phyloP scores from a whole-genome alignment of 1,140 invertebrate genomes.

The Bombus turneri region DNA sequence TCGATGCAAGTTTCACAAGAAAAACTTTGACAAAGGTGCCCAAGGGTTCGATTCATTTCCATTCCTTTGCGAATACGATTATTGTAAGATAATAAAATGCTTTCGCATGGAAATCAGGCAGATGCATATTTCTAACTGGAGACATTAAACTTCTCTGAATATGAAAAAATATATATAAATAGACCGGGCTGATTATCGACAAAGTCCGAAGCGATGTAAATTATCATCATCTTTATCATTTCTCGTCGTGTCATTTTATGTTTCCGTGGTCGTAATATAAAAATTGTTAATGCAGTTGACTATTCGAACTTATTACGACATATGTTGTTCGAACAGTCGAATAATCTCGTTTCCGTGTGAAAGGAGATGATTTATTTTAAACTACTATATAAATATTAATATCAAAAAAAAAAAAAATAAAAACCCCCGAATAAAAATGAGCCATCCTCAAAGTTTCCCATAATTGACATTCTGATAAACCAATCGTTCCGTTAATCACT shows the following conservation, averaged over 20 bases:
- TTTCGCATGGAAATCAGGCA: background rate
- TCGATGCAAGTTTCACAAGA: background rate
- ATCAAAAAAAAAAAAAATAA: background rate
- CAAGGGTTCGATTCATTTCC: background rate
- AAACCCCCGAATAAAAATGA: background rate
- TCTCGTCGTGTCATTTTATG: no score
- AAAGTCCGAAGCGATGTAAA: background rate
- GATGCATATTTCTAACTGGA: background rate
- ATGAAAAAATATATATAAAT: background rate
- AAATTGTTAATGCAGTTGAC: no score
- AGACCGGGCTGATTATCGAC: background rate
- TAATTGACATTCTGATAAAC: no score
- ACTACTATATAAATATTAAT: no score
- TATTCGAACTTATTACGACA: no score
- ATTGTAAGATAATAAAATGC: background rate
- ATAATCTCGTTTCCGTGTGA: no score
- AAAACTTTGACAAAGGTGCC: background rate
- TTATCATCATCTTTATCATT: no score
- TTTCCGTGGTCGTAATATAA: no score
- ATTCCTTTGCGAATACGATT: background rate
- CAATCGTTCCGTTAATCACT: no score
- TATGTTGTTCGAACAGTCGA: no score
- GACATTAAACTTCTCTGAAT: background rate
- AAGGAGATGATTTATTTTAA: no score
- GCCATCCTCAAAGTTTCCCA: no score